A percentile compares a stretch with the other conserved stretches of the same genome.
Evolutionary conservation across 2,888 invertebrate genomes (phyloP).

Genomic region (Synanthedon myopaeformis): DNA sequence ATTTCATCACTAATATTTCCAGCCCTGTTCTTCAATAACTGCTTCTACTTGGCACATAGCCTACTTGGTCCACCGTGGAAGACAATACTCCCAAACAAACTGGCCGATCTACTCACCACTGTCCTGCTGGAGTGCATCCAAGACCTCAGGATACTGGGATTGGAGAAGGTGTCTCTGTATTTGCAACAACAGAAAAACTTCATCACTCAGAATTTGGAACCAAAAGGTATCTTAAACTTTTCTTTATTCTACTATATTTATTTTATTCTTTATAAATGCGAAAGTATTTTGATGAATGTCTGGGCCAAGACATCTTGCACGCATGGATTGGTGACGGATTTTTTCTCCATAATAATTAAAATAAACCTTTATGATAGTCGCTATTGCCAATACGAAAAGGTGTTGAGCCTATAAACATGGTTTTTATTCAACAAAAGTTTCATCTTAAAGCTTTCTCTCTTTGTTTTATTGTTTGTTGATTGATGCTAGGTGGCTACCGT

Average conservation of each 20-base stretch:
- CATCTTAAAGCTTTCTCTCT: no score
- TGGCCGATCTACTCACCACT: conserved; percentile 38
- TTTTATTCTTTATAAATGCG: neutral
- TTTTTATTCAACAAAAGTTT: no score
- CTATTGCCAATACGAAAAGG: no score
- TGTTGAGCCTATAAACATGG: no score
- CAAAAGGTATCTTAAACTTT: conserved; percentile 29
- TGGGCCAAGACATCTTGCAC: no score
- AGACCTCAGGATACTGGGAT: conserved; percentile 49
- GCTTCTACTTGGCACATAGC: conserved; percentile 60
- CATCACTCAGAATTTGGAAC: conserved; percentile 42
- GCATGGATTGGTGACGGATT: no score
- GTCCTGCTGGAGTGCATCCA: conserved; percentile 50
- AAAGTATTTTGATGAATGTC: neutral
- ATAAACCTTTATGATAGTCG: no score
- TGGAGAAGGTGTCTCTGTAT: conserved; percentile 57
- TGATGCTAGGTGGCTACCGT: no score
- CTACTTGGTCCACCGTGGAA: conserved; percentile 64
- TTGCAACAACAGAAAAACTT: conserved; percentile 43
- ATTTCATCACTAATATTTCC: conserved; percentile 10
- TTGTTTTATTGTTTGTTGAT: no score
- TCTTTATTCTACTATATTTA: neutral
- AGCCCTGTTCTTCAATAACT: conserved; percentile 67
- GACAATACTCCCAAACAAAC: conserved; percentile 25
- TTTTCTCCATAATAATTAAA: no score